Evolutionary conservation across 2,113 vertebrate genomes (phyloP), one percentile per base, ranked within the genome.

Genomic region (Tupaia chinensis): DNA sequence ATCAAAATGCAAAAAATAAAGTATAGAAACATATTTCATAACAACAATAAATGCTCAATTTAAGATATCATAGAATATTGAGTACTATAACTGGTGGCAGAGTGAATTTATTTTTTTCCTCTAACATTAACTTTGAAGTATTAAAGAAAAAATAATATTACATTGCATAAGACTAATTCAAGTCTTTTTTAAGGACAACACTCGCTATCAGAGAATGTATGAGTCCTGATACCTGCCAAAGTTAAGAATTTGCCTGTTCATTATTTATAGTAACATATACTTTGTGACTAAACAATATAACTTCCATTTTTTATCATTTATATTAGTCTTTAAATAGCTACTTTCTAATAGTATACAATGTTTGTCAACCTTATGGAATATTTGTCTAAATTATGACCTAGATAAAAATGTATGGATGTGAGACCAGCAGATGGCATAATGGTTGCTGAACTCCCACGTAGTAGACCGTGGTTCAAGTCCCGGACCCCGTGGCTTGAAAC

Each of bases 71-170:
- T 32, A 68, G 13, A 66, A 76, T 29, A 65, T 12, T 93, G 25
- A 80, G 3, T 89, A 78, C 13, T 83, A 7, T 83, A n/a, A 87
- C 6, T 81, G 44, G 29, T 10, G 60, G 8, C 15, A 63, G 53
- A 87, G 3, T 72, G 2, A 7, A 1, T 16, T 2, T 13, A 69
- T 65, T 84, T 78, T 32, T 93, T 91, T 23, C 69, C 72, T 73
- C 65, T 69, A 44, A 84, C 8, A 29, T 80, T 82, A 78, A 85
- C 13, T 78, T 77, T 96, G 16, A 92, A 81, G 10, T 89, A 23
- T 95, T 81, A 87, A 87, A 87, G 34, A 94, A 44, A 76, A 27
- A 94, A 32, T 92, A 69, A 69, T 69, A 58, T 23, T 92, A 61
- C 3, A 44, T 17, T 74, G 14, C 7, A 32, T n/a, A 69, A 76